These are phyloP conservation scores for Choristoneura fumiferana DNA, from an alignment of 1,140 invertebrate genomes.

Conservation along the genomic window DNA sequence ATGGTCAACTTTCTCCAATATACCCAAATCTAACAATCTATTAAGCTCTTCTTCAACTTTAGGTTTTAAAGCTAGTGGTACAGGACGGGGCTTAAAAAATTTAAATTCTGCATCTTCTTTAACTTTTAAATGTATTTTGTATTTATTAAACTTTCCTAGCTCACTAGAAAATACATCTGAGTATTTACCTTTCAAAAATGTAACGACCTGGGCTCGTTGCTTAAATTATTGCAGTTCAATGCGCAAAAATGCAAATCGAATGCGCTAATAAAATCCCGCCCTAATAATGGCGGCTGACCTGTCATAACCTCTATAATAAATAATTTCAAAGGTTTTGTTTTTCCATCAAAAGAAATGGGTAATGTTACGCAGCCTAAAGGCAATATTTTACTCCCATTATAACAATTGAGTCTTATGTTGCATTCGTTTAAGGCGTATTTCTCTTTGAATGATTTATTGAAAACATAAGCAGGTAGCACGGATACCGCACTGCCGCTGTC, in stretches of 20 bases:
- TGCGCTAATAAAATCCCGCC: slow-evolving; percentile 15
- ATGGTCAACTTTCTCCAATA: slow-evolving; percentile 3
- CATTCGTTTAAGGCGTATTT: neutral
- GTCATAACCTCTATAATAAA: too few relatives aligned
- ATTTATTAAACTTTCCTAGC: neutral
- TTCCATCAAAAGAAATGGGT: too few relatives aligned
- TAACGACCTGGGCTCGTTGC: neutral
- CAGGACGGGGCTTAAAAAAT: neutral
- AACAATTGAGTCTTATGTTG: too few relatives aligned
- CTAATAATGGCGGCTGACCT: too few relatives aligned
- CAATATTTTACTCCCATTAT: slow-evolving; percentile 11
- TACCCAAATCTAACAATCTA: neutral
- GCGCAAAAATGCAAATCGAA: slow-evolving; percentile 1
- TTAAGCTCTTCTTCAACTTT: neutral
- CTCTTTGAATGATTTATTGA: neutral
- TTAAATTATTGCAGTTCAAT: slow-evolving; percentile 3
- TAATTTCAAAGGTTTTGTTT: too few relatives aligned
- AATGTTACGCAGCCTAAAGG: too few relatives aligned
- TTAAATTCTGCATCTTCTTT: neutral
- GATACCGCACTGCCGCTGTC: slow-evolving; percentile 17
- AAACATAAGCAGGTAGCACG: neutral
- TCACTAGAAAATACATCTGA: slow-evolving; percentile 8
- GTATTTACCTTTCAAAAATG: slow-evolving; percentile 9
- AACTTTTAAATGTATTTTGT: neutral
- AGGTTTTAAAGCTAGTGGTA: neutral